phyloP scores from a whole-genome alignment of 2,797 vertebrate species.

The Stomatorhinus walkeri region DNA sequence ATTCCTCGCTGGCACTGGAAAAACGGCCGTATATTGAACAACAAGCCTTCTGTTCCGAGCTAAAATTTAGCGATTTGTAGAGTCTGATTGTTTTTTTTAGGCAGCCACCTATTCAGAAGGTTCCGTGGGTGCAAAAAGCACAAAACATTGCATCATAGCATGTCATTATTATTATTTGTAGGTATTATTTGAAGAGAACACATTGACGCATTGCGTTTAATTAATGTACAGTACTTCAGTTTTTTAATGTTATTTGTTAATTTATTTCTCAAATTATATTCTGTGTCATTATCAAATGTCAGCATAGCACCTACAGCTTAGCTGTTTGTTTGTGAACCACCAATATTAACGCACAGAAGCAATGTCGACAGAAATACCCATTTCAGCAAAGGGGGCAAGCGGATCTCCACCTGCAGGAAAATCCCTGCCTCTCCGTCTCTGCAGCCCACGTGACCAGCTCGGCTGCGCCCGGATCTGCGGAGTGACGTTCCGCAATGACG shows the following conservation, averaged over 20 bases:
- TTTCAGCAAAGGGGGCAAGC: neutral
- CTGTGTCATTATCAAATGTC: neutral
- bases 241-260: neutral
- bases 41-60: neutral
- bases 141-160: neutral
- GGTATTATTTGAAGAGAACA: neutral
- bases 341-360: neutral
- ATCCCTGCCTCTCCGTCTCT: neutral
- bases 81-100: neutral
- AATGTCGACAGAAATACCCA: neutral
- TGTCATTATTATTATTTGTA: neutral
- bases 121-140: neutral
- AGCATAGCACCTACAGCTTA: neutral
- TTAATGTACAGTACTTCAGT: neutral
- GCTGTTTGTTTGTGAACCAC: neutral
- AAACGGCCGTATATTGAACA: neutral
- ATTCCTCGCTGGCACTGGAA: neutral
- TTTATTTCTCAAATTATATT: neutral
- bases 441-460: neutral
- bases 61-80: neutral
- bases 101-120: neutral
- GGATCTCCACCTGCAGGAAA: neutral
- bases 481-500: constrained; percentile 20
- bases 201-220: neutral
- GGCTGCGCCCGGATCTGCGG: neutral